Evolutionary conservation across 2,888 invertebrate genomes (phyloP), one percentile per base, ranked within the genome.

Genomic region (Oligia fasciuncula): DNA sequence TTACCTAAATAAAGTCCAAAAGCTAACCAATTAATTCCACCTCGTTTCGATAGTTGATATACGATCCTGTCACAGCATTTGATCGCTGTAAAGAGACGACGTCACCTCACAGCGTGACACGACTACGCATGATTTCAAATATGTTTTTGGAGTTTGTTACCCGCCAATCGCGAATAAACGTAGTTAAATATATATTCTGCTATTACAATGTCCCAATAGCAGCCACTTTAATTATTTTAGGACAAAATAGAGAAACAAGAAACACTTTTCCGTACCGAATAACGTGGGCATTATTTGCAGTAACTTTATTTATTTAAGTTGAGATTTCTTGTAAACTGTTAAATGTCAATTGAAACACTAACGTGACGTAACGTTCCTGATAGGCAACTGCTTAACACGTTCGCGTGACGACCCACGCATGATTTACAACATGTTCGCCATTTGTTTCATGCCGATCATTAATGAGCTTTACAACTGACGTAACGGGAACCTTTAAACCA

Each of bases 311-410:
- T 23, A 49, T 29, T 5, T 49, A 57, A 23, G 6, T 73, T 29
- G 57, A 29, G 35, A 77, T 67, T 60, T 54, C n/a, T 74, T 62
- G 11, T 46, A 51, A 67, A 65, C 51, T 40, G n/a, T 68, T 57
- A 78, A 70, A 66, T 73, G 66, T 70, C 78, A 63, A 79, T 70
- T 57, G 54, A 19, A 62, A 29, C 60, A 81, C 63, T 73, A 65
- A 69, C 67, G 14, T 54, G 54, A 29, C 60, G 63, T 81, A 60
- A 35, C 62, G n/a, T 49, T 17, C 35, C 17, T 23, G 70, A 70
- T 29, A 65, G 65, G 9, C 11, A 51, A 29, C 79, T 68, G 57
- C 65, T 60, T 74, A 84, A 74, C 71, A 60, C 4, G 63, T 29
- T 71, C 23, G 35, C 73, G 66, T 81, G 63, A 69, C 49, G 23